Conservation (phyloP, 2,113 vertebrate species). For the Alethe diademata region DNA sequence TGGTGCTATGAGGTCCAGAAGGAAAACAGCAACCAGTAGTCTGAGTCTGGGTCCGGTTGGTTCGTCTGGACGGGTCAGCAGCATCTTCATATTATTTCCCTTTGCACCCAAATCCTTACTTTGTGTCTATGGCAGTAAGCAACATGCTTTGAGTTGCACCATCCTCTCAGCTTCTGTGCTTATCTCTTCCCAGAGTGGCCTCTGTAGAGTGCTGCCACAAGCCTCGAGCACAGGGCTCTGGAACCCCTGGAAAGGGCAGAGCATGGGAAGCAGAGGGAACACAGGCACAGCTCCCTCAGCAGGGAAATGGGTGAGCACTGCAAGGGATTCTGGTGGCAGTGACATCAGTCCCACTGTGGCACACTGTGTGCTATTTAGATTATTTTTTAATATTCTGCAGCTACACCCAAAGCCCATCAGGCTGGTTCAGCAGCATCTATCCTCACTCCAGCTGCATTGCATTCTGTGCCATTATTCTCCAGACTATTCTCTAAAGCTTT, state of each 20-base stretch:
- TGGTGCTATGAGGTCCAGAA: neutral
- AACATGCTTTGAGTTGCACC: neutral
- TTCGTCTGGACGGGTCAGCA: neutral
- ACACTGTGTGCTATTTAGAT: neutral
- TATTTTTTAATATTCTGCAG: neutral
- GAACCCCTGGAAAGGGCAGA: neutral
- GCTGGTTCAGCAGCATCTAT: neutral
- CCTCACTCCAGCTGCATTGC: rapidly evolving
- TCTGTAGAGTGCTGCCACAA: neutral
- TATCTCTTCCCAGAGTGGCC: neutral
- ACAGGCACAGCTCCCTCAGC: rapidly evolving
- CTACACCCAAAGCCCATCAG: neutral
- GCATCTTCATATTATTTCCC: neutral
- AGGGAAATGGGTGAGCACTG: neutral
- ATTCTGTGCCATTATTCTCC: neutral
- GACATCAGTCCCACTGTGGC: neutral
- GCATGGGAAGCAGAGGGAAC: neutral
- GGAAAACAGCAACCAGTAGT: neutral
- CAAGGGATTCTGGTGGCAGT: neutral
- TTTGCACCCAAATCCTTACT: neutral
- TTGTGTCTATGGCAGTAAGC: neutral
- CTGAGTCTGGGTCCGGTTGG: neutral
- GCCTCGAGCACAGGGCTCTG: neutral
- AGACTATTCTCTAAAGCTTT: neutral
- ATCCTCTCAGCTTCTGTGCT: neutral